Percentiles rank a stretch among this genome's conserved stretches.
These are phyloP conservation scores for Boulengeromyrus knoepffleri DNA, from an alignment of 2,113 vertebrate species.

Conservation along the genomic window DNA sequence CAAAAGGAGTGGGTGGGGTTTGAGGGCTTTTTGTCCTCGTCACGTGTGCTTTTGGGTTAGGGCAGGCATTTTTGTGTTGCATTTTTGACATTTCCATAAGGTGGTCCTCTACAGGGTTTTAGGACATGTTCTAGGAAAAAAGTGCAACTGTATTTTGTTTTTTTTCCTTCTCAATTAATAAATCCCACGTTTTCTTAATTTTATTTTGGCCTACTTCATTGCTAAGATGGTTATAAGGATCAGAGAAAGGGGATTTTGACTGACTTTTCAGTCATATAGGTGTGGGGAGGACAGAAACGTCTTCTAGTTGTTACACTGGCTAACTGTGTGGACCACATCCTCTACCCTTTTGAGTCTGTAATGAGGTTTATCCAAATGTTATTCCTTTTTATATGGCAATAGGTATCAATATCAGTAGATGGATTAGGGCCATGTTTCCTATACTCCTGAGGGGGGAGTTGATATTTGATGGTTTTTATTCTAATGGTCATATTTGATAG, in stretches of 20 bases:
- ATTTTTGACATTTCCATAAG: background rate
- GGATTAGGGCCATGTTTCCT: background rate
- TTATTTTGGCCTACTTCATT: conserved; percentile 15
- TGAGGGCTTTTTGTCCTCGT: conserved; percentile 1
- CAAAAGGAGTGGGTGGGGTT: background rate
- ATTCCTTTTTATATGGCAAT: background rate
- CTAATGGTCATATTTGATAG: background rate
- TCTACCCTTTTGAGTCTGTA: background rate
- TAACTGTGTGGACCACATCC: background rate
- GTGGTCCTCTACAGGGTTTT: background rate
- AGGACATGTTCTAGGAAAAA: background rate
- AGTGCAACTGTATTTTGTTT: conserved; percentile 13
- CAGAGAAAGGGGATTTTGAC: background rate
- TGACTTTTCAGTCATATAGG: background rate
- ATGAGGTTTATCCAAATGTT: background rate
- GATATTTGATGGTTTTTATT: background rate
- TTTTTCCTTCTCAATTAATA: conserved; percentile 10
- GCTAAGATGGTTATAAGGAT: background rate
- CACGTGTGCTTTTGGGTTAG: background rate
- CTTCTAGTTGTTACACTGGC: background rate
- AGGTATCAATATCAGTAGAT: background rate
- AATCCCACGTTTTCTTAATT: background rate
- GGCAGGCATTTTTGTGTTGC: background rate
- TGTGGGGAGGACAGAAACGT: background rate
- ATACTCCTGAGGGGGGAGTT: background rate